These are phyloP conservation scores for Dipus sagitta DNA, from an alignment of 2,797 vertebrate genomes.

Conservation along the genomic window DNA sequence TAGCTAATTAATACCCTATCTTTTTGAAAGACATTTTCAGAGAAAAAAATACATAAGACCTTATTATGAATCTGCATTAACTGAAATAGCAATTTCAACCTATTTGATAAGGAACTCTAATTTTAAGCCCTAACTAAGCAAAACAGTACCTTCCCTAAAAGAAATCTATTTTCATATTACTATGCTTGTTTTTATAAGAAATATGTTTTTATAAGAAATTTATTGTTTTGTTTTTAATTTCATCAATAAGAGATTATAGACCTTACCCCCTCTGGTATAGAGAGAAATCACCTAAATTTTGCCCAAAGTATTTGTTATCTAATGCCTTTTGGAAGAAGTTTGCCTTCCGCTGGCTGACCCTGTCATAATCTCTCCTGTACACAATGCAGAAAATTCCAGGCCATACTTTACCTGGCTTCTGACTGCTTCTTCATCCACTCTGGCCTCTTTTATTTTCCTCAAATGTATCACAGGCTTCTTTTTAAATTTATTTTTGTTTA, in stretches of 20 bases:
- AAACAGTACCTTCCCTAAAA: not conserved
- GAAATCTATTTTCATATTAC: conserved; percentile 4
- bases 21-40: conserved; percentile 45
- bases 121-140: conserved; percentile 15
- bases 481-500: not conserved
- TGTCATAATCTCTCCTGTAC: not conserved
- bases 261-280: not conserved
- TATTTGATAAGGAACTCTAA: conserved; percentile 1
- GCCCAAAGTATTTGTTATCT: not conserved
- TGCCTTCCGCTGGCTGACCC: not conserved
- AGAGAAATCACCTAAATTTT: not conserved
- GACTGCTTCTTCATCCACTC: not conserved
- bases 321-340: not conserved
- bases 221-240: conserved; percentile 12
- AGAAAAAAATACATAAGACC: not conserved
- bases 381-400: conserved; percentile 1
- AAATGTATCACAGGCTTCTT: not conserved
- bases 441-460: not conserved
- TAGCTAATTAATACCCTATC: not conserved
- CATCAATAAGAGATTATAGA: not conserved
- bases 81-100: not conserved
- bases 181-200: not conserved
- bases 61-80: conserved; percentile 11
- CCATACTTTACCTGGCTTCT: not conserved
- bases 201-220: not conserved